Evolutionary conservation across 2,888 invertebrate genomes (phyloP), one percentile per base, ranked within the genome.

Genomic region (Trachelus iudaicus): DNA sequence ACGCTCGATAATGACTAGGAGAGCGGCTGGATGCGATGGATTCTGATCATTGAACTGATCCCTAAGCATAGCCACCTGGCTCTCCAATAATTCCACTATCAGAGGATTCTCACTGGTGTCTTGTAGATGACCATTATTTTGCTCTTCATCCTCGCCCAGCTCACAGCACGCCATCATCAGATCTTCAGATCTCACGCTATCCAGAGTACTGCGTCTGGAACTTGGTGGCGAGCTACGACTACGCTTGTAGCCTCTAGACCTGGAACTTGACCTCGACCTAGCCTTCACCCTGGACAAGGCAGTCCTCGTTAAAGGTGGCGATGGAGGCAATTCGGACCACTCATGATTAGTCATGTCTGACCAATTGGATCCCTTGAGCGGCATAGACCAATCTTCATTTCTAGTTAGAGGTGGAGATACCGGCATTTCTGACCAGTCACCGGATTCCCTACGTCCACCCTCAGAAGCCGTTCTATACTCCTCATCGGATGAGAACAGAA

Each of bases 391-490:
- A 69, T 90, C 90, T 4, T 88, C 83, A 69, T 89, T 88, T 23
- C 87, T 84, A 12, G 87, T 84, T 0, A 93, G 92, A 11, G 94
- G 89, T 1, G 94, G 94, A 1, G 94, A 94, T 0, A 93, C 92
- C 3, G 94, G 93, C 73, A 93, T 93, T 81, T 95, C 97, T 35
- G 96, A 96, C 97, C 97, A 97, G 88, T 97, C 97, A 33, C 96
- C 95, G 83, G 96, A 96, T 85, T 96, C 96, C 74, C 96, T 92
- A n/a, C 95, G 92, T 0, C 95, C 95, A 75, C 96, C 96, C 91
- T 97, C 97, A 0, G 97, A 97, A 13, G 97, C 97, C 0, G 97
- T 97, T 87, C 96, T 93, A 87, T 97, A 97, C 88, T 97, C 97
- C 88, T 97, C 97, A 87, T 97, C 97, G 0, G 97, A 97, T 0